A percentile compares a stretch with the other conserved stretches of the same genome.
Conservation (phyloP, 2,888 invertebrate species). For the Capitulum mitella region DNA sequence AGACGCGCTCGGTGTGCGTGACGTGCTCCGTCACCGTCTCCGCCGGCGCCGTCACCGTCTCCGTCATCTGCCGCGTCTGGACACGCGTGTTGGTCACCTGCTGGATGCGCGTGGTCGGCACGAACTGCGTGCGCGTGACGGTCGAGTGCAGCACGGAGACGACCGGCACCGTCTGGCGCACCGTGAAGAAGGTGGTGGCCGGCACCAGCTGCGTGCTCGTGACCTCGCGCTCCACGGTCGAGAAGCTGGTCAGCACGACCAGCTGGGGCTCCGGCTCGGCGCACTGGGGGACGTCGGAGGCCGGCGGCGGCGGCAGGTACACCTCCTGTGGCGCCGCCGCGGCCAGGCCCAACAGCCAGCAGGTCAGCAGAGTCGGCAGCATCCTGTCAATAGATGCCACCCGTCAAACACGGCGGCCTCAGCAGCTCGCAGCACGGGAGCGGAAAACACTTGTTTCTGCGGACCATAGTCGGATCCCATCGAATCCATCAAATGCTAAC, state of each 20-base stretch:
- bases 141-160: background rate
- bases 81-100: background rate
- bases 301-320: background rate
- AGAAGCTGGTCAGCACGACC: background rate
- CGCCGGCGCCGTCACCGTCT: background rate
- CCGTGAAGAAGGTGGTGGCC: background rate
- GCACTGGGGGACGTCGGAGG: background rate
- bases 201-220: constrained; percentile 2
- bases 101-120: background rate
- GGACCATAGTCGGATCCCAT: no score
- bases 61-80: background rate
- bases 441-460: no score
- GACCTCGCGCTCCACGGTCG: background rate
- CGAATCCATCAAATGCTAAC: no score
- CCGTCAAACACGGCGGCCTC: background rate
- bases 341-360: background rate
- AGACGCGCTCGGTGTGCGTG: background rate
- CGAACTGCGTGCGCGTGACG: background rate
- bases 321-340: background rate
- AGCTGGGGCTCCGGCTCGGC: background rate
- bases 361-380: background rate
- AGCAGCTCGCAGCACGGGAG: no score
- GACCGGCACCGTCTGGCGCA: background rate
- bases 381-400: background rate
- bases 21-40: background rate